Conservation (phyloP, 2,888 invertebrate species). For the Aphelenchoides bicaudatus region DNA sequence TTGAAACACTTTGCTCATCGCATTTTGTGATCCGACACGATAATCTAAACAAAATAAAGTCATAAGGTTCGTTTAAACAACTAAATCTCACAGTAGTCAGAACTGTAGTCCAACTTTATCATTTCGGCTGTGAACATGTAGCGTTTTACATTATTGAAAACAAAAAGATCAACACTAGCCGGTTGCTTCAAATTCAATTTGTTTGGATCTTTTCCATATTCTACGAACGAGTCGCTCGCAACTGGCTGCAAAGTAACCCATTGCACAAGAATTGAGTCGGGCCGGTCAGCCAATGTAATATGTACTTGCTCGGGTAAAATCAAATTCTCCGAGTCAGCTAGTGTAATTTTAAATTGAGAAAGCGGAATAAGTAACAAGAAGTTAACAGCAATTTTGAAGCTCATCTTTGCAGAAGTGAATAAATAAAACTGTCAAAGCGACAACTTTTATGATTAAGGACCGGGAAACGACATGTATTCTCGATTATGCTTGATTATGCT, state of each 20-base stretch:
- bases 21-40: slow-evolving; percentile 63
- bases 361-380: too few relatives aligned
- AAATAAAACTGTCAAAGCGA: too few relatives aligned
- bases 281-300: slow-evolving; percentile 41
- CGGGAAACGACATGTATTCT: too few relatives aligned
- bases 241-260: slow-evolving; percentile 41
- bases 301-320: slow-evolving; percentile 55
- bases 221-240: too few relatives aligned
- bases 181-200: background rate
- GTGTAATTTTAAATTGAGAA: too few relatives aligned
- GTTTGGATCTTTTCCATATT: slow-evolving; percentile 12
- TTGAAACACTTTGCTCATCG: slow-evolving; percentile 78
- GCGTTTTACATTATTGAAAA: slow-evolving; percentile 35
- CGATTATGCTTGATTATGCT: too few relatives aligned
- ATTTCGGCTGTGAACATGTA: slow-evolving; percentile 76
- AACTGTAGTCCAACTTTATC: slow-evolving; percentile 34
- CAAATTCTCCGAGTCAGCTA: too few relatives aligned
- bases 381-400: too few relatives aligned
- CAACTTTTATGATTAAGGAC: too few relatives aligned
- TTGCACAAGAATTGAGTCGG: slow-evolving; percentile 44
- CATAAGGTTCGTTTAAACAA: background rate
- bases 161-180: slow-evolving; percentile 17
- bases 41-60: slow-evolving; percentile 32
- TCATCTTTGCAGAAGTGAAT: too few relatives aligned
- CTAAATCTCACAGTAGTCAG: slow-evolving; percentile 40